Evolutionary conservation across 2,888 invertebrate genomes (phyloP).

Genomic region (Hemicrepidius hirtus): DNA sequence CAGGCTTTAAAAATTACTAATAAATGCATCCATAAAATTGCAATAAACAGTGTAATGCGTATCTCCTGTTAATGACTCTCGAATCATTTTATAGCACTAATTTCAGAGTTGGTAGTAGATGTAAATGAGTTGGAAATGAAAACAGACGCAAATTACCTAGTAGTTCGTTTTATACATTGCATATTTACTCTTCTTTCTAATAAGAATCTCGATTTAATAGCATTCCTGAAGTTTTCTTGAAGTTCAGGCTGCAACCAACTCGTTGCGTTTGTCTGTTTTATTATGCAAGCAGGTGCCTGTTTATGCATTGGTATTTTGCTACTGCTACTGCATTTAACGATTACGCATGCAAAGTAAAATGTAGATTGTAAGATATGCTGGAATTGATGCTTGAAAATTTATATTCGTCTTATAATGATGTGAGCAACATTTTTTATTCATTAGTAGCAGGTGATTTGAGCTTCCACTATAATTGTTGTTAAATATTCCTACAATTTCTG

Average conservation of each 20-base stretch:
- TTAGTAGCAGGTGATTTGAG: too few species aligned
- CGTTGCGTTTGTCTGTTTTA: conserved; percentile 8
- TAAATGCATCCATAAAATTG: conserved; percentile 12
- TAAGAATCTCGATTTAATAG: conserved; percentile 13
- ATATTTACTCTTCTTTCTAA: conserved; percentile 19
- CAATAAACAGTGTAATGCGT: conserved; percentile 6
- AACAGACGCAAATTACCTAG: conserved; percentile 25
- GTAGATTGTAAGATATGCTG: neutral
- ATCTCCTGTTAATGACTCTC: conserved; percentile 5
- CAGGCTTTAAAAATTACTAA: neutral
- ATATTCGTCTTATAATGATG: conserved; percentile 1
- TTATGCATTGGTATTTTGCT: conserved; percentile 31
- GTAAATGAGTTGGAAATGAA: conserved; percentile 25
- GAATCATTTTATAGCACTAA: conserved; percentile 23
- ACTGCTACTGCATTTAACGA: conserved; percentile 26
- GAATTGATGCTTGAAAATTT: neutral
- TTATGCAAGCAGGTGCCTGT: conserved; percentile 30
- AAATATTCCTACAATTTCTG: too few species aligned
- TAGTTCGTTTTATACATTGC: conserved; percentile 4
- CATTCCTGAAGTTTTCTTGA: conserved; percentile 14
- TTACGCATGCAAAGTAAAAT: conserved; percentile 23
- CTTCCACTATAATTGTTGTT: too few species aligned
- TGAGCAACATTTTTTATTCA: too few species aligned
- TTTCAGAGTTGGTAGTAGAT: conserved; percentile 11
- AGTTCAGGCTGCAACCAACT: neutral